Percentiles rank a stretch among this genome's conserved stretches.
These are phyloP conservation scores for Brienomyrus longianalis DNA, from an alignment of 2,113 vertebrate species.

Conservation along the genomic window DNA sequence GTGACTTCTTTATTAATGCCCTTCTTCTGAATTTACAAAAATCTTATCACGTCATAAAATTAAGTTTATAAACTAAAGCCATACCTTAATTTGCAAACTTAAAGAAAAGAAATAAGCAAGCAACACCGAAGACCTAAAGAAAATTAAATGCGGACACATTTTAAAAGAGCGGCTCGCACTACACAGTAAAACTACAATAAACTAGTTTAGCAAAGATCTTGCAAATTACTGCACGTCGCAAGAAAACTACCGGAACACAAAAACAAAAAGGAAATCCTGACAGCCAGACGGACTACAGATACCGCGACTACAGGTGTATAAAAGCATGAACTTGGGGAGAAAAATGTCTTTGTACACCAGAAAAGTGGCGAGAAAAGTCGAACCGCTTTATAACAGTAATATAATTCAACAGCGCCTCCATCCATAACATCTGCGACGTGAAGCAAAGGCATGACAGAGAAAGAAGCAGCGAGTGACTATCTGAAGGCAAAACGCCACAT, in stretches of 20 bases:
- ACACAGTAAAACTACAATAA: background rate
- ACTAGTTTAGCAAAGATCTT: background rate
- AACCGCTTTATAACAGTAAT: background rate
- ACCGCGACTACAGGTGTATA: background rate
- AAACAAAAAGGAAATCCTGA: background rate
- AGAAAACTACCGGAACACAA: background rate
- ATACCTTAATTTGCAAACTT: background rate
- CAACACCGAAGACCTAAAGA: background rate
- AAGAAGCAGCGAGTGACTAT: background rate
- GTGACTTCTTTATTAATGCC: background rate
- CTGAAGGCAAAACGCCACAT: background rate
- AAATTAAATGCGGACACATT: background rate
- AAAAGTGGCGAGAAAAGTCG: background rate
- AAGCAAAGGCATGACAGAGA: background rate
- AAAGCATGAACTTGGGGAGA: background rate
- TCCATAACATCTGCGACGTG: background rate
- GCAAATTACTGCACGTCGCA: background rate
- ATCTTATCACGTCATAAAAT: background rate
- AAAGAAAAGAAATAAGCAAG: background rate
- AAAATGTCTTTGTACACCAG: background rate
- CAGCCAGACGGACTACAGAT: background rate
- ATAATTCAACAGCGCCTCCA: constrained; percentile 22
- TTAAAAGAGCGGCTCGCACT: background rate
- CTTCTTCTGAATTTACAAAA: background rate
- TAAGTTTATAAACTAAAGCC: background rate